Evolutionary conservation across 2,888 invertebrate genomes (phyloP).

Genomic region (Hypomecis atomaria): DNA sequence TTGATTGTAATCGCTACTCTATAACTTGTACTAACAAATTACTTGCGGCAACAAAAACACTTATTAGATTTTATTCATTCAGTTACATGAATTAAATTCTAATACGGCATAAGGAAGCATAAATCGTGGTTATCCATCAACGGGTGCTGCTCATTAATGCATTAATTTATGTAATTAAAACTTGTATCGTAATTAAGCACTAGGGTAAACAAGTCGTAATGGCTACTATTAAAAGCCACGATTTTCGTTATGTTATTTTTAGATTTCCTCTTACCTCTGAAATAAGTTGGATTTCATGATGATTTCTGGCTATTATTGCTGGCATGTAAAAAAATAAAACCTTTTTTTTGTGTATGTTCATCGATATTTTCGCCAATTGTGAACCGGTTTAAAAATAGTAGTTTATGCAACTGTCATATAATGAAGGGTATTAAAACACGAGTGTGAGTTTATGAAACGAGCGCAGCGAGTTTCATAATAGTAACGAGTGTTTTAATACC

Average conservation of each 20-base stretch:
- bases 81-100: slow-evolving; percentile 42
- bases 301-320: too few relatives aligned
- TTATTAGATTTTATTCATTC: slow-evolving; percentile 54
- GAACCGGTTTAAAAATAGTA: too few relatives aligned
- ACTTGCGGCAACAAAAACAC: slow-evolving; percentile 53
- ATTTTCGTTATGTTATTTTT: slow-evolving; percentile 1
- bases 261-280: background rate
- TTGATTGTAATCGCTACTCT: slow-evolving; percentile 60
- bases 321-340: too few relatives aligned
- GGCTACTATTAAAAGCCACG: background rate
- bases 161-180: slow-evolving; percentile 37
- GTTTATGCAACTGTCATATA: too few relatives aligned
- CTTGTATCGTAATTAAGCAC: slow-evolving; percentile 18
- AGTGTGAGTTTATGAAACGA: too few relatives aligned
- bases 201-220: slow-evolving; percentile 17
- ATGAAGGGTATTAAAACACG: too few relatives aligned
- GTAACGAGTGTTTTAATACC: too few relatives aligned
- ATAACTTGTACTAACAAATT: slow-evolving; percentile 61
- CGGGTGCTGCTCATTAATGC: slow-evolving; percentile 29
- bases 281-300: too few relatives aligned
- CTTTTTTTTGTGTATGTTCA: too few relatives aligned
- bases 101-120: slow-evolving; percentile 53
- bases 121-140: slow-evolving; percentile 50
- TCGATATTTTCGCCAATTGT: too few relatives aligned
- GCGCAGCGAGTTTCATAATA: too few relatives aligned